A percentile compares a stretch with the other conserved stretches of the same genome.
phyloP scores from a whole-genome alignment of 2,797 vertebrate genomes.

The Urocyon cinereoargenteus region DNA sequence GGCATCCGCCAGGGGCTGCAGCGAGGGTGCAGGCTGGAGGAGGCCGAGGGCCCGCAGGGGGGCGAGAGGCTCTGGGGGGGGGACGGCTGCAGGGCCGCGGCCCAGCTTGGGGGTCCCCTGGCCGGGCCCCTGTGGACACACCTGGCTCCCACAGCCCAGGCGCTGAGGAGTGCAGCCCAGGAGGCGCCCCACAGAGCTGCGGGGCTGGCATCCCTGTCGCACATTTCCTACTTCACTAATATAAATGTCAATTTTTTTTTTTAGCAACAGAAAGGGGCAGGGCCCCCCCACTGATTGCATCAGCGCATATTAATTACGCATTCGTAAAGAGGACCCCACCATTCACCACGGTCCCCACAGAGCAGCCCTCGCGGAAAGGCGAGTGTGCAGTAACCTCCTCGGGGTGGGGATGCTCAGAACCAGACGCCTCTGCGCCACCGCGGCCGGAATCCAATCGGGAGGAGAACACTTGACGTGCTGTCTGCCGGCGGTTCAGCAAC shows the following conservation, averaged over 20 bases:
- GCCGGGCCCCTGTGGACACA: no score
- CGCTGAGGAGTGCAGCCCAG: no score
- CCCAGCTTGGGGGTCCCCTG: no score
- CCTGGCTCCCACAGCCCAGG: no score
- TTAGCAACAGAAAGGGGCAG: constrained; percentile 32
- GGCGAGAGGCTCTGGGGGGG: no score
- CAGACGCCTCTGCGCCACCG: not conserved
- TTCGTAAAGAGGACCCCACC: constrained; percentile 78
- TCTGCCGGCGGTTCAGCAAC: constrained; percentile 17
- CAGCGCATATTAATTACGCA: constrained; percentile 74
- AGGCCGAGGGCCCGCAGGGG: no score
- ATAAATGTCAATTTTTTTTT: constrained; percentile 75
- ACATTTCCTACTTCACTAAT: constrained; percentile 72
- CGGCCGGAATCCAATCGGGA: constrained; percentile 64
- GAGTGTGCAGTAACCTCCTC: not conserved
- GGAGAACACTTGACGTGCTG: constrained; percentile 30
- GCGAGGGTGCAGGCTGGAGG: no score
- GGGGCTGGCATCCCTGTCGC: not conserved
- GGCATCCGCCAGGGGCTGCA: no score
- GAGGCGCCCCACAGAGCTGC: no score
- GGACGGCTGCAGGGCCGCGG: no score
- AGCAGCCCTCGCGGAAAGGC: constrained; percentile 31
- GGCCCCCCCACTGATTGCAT: constrained; percentile 67
- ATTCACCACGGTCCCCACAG: constrained; percentile 62
- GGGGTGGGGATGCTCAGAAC: no score